These are phyloP conservation scores for Polia nebulosa DNA, from an alignment of 2,888 invertebrate species.

Conservation along the genomic window DNA sequence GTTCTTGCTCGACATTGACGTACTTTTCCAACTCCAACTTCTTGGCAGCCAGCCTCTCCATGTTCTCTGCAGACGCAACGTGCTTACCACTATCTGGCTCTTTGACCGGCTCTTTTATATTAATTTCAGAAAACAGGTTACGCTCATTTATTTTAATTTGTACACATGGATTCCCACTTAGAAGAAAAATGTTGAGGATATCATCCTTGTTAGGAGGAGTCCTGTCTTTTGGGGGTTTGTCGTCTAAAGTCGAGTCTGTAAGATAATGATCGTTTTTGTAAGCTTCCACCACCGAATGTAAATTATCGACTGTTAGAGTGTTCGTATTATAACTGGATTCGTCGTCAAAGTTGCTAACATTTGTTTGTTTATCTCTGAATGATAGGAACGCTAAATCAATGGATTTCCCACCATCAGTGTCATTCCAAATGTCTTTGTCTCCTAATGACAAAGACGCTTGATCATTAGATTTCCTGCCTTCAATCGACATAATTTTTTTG, in stretches of 20 bases:
- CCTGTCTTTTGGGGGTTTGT: constrained; percentile 63
- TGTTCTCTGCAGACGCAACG: constrained; percentile 81
- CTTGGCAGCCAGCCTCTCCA: constrained; percentile 78
- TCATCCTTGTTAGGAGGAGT: constrained; percentile 68
- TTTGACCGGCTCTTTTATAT: constrained; percentile 72
- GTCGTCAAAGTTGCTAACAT: constrained; percentile 36
- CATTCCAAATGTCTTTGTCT: constrained; percentile 25
- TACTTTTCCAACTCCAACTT: constrained; percentile 76
- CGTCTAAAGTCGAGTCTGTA: constrained; percentile 76
- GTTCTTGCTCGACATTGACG: constrained; percentile 67
- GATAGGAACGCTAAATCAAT: constrained; percentile 32
- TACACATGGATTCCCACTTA: constrained; percentile 72
- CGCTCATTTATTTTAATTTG: constrained; percentile 80
- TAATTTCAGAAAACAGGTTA: constrained; percentile 80
- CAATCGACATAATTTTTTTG: constrained; percentile 44
- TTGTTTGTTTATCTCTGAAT: constrained; percentile 44
- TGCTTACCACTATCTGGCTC: constrained; percentile 58
- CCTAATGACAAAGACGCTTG: constrained; percentile 8
- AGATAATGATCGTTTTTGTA: constrained; percentile 80
- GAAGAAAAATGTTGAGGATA: constrained; percentile 76
- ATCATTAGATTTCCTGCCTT: constrained; percentile 47
- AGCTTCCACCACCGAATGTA: constrained; percentile 70
- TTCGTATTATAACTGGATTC: constrained; percentile 40
- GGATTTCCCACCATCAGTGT: constrained; percentile 30
- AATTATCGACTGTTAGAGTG: constrained; percentile 27